Evolutionary conservation across 2,797 vertebrate genomes (phyloP).

Genomic region (Gallinago solitaria): DNA sequence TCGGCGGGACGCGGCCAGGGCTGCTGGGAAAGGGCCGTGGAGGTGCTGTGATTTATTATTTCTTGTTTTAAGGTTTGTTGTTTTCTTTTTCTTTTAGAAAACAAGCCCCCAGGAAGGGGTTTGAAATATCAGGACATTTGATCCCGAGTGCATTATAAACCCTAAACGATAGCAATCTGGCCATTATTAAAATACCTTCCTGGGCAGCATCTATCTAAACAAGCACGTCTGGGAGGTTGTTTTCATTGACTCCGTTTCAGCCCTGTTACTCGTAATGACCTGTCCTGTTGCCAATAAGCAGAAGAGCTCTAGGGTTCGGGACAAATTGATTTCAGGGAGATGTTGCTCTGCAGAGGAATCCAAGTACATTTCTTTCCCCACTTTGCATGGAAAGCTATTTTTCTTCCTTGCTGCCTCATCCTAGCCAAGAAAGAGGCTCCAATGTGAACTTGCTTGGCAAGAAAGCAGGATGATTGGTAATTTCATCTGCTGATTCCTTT

Average conservation of each 20-base stretch:
- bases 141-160: neutral
- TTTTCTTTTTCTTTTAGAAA: neutral
- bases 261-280: neutral
- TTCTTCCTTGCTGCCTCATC: conserved; percentile 38
- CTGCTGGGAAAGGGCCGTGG: neutral
- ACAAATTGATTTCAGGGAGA: conserved; percentile 31
- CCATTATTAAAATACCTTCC: conserved; percentile 53
- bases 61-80: neutral
- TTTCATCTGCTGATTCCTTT: conserved; percentile 43
- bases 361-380: conserved; percentile 34
- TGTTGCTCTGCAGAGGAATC: conserved; percentile 35
- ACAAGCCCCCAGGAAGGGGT: neutral
- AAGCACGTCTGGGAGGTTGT: neutral
- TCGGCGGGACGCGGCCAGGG: neutral
- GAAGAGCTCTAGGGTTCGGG: conserved; percentile 20
- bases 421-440: conserved; percentile 64
- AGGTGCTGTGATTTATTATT: neutral
- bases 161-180: neutral
- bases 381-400: conserved; percentile 50
- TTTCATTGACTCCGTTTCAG: conserved; percentile 46
- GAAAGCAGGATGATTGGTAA: conserved; percentile 33
- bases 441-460: conserved; percentile 55
- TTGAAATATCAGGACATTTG: conserved; percentile 31
- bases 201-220: conserved; percentile 32
- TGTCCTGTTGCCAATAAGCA: conserved; percentile 27